Percentiles rank a stretch among this genome's conserved stretches.
Evolutionary conservation across 2,888 invertebrate genomes (phyloP).

Genomic region (Orthosia gracilis): DNA sequence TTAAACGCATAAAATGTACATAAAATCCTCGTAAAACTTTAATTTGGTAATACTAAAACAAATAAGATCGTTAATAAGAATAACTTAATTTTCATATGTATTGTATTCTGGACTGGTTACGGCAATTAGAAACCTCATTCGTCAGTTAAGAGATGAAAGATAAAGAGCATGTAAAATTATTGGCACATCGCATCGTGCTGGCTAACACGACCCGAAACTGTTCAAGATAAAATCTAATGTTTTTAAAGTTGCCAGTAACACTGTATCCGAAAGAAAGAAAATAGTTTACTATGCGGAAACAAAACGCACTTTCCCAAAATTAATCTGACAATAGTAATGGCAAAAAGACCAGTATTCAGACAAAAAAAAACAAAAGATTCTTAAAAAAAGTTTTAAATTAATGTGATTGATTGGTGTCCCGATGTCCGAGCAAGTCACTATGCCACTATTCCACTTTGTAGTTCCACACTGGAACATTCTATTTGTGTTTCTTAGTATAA

Average conservation of each 20-base stretch:
- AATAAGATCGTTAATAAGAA: slow-evolving; percentile 25
- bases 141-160: slow-evolving; percentile 59
- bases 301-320: not conserved
- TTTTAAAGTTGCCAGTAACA: slow-evolving; percentile 44
- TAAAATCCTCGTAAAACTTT: slow-evolving; percentile 52
- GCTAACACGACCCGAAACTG: slow-evolving; percentile 53
- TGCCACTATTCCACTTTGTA: slow-evolving; percentile 4
- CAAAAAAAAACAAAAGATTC: not conserved
- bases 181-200: slow-evolving; percentile 55
- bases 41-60: slow-evolving; percentile 38
- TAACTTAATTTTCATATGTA: slow-evolving; percentile 34
- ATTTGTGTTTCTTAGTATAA: not conserved
- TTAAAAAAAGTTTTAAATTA: too few relatives aligned
- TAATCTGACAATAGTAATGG: not conserved
- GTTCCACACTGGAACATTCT: slow-evolving; percentile 5
- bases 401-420: not conserved
- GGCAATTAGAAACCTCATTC: slow-evolving; percentile 58
- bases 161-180: slow-evolving; percentile 58
- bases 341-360: not conserved
- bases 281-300: not conserved
- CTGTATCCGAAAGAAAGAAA: not conserved
- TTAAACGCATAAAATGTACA: slow-evolving; percentile 31
- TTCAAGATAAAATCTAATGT: slow-evolving; percentile 54
- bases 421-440: not conserved
- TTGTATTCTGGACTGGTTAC: slow-evolving; percentile 9